Base-by-base conservation (phyloP, 2,797 vertebrate genomes). In the Pitangus sulphuratus region DNA sequence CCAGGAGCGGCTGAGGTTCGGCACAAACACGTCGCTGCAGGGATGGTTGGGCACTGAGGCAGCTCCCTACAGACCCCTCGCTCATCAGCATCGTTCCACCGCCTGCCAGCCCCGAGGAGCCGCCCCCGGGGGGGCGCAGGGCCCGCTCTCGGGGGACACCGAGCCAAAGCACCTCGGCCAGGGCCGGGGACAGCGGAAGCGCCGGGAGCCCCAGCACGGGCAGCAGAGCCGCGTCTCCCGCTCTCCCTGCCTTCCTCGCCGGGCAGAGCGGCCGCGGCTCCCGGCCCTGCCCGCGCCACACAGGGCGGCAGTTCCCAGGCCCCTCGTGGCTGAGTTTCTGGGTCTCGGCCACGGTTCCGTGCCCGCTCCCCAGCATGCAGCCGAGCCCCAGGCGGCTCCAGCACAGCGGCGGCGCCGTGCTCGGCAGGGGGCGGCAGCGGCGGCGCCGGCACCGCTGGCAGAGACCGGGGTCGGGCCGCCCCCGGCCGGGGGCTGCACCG, bases 171-270 rank as follows among this genome's bases (percentile, higher is more conserved):
- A 5, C 4, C 37, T 8, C 11, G 0, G 7, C 42, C 2, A 1
- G 15, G 0, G 7, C 37, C 2, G 2, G 15, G 1, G 4, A 1
- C 0, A 10, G 16, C 0, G 30, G 30, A 7, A 31, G 47, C 30
- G 1, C 39, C 50, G 50, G 50, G 26, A 50, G 48, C 48, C 9
- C 77, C 35, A 4, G 28, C 1, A 7, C 40, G 0, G 42, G 57
- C 57, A 25, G 58, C 30, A 10, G 21, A 40, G 20, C 35, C 39
- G 0, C 1, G 3, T 4, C 56, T 30, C 21, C 8, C 9, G 21
- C 26, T 7, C 25, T 24, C 18, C 6, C 37, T 3, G 31, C 51
- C 48, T 14, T 5, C 15, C 60, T 31, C 4, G 12, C 33, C 24
- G 31, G 8, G 20, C 9, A 64, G 3, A 25, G 68, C 9, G 12